phyloP scores from a whole-genome alignment of 2,888 invertebrate species.

The Charanyca ferruginea region DNA sequence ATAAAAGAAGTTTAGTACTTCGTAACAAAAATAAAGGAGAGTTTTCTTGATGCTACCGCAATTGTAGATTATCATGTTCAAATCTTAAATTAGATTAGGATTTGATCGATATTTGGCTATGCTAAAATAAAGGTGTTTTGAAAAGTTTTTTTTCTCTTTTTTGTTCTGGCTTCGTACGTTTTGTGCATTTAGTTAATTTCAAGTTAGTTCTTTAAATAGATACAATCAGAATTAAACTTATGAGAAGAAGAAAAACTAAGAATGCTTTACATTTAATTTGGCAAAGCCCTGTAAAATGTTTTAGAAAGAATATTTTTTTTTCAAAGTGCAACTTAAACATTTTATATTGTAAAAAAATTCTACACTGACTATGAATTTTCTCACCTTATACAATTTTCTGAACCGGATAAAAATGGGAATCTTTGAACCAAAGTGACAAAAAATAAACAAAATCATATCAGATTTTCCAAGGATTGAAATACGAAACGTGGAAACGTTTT shows the following conservation, averaged over 20 bases:
- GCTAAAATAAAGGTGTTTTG: background rate
- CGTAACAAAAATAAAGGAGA: conserved; percentile 51
- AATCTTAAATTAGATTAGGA: background rate
- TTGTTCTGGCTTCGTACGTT: no score
- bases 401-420: conserved; percentile 13
- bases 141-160: no score
- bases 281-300: no score
- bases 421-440: conserved; percentile 13
- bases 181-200: no score
- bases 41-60: conserved; percentile 25
- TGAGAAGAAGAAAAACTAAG: no score
- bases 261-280: no score
- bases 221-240: no score
- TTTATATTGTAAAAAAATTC: background rate
- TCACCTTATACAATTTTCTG: background rate
- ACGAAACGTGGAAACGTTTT: conserved; percentile 21
- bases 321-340: background rate
- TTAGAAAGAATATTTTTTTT: no score
- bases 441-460: conserved; percentile 38
- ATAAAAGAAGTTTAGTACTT: conserved; percentile 59
- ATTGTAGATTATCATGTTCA: conserved; percentile 22
- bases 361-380: background rate
- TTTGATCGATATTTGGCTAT: background rate
- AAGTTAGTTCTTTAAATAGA: no score
- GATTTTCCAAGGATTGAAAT: conserved; percentile 21